Base-by-base conservation (phyloP, 2,888 invertebrate genomes). In the Melanophora roralis region DNA sequence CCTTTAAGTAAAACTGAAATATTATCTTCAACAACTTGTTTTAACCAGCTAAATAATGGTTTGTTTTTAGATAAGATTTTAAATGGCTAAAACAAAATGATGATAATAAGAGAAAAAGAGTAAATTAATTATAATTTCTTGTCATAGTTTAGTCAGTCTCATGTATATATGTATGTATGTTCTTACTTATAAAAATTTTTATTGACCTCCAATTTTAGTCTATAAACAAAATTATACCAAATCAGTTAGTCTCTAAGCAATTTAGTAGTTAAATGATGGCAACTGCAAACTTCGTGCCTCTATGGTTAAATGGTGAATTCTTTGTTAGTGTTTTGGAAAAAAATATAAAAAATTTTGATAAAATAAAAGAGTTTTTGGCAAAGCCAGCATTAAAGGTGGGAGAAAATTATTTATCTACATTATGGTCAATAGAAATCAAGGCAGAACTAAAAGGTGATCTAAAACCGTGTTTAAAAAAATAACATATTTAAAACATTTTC, bases 351-450 rank as follows among this genome's bases (percentile, higher is more conserved):
- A 62, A 69, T 19, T 76, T 55, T 47, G 27, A 32, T 9, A 34
- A 57, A 49, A 62, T 76, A n/a, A 16, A 32, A 43, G 67, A 49
- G 2, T 75, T 82, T 21, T 36, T 51, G 2, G 47, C 75, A 6
- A 34, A 43, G 0, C 16, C 69, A 12, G 53, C 78, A 21, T 78
- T 73, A 40, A 68, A 62, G 14, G 49, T 60, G 14, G 83, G 81
- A 7, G 85, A 84, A 72, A 83, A 83, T 59, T 83, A 72, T 65
- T 59, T 81, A 7, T 83, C 83, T 0, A 71, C 77, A 7, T 71
- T 84, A 64, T 68, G 78, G 43, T 74, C 83, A 23, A 76, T 83
- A 3, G 64, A 68, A 55, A 74, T 84, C 12, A 75, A 71, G 14
- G 55, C 73, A 9, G 57, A 82, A 23, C 14, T 83, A n/a, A 68